Evolutionary conservation across 1,140 invertebrate genomes (phyloP).

Genomic region (Zaprionus lachaisei): DNA sequence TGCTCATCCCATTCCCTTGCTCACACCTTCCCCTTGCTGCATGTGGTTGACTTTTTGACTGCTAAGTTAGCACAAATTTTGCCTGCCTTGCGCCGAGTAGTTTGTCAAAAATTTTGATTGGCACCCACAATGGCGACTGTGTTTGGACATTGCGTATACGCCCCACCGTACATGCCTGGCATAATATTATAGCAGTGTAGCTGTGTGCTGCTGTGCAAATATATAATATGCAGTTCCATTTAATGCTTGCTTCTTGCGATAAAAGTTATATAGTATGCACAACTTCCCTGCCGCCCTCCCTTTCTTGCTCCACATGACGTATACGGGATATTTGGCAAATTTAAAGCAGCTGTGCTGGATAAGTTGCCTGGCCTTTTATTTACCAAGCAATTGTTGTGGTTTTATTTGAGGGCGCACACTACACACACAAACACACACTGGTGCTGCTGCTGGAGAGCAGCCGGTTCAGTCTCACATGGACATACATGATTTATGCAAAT

Average conservation of each 20-base stretch:
- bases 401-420: constrained; percentile 40
- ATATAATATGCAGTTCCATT: constrained; percentile 15
- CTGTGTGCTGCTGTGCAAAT: constrained; percentile 15
- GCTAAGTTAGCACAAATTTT: constrained; percentile 40
- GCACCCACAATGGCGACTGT: constrained; percentile 2
- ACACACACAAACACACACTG: constrained; percentile 1
- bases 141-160: constrained; percentile 41
- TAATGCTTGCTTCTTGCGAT: constrained; percentile 13
- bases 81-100: constrained; percentile 29
- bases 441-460: background rate
- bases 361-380: constrained; percentile 42
- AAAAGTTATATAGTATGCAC: constrained; percentile 2
- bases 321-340: constrained; percentile 27
- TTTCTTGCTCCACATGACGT: background rate
- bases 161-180: background rate
- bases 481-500: constrained; percentile 77
- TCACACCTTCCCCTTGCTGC: background rate
- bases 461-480: constrained; percentile 37
- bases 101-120: constrained; percentile 54
- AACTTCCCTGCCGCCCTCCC: background rate
- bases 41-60: constrained; percentile 58
- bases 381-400: constrained; percentile 58
- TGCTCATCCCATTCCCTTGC: too few species aligned
- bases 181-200: background rate
- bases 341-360: constrained; percentile 46